Percentiles rank a stretch among this genome's conserved stretches.
Evolutionary conservation across 1,140 invertebrate species (phyloP).

Genomic region (Melipona quadrifasciata): DNA sequence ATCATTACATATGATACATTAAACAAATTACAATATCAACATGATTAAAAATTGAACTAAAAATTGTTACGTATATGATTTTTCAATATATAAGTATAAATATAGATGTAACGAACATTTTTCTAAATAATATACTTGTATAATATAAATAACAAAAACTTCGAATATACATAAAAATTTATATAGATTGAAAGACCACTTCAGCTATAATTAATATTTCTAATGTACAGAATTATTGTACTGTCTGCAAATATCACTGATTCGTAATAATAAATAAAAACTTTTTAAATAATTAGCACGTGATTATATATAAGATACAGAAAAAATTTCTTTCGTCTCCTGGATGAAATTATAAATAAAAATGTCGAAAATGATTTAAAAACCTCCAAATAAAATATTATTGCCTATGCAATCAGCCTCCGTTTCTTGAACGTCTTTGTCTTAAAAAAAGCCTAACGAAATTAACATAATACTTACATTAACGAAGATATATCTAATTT

Average conservation of each 20-base stretch:
- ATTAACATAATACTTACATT: constrained; percentile 52
- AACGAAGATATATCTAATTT: constrained; percentile 21
- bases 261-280: background rate
- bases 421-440: background rate
- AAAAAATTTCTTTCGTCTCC: background rate
- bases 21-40: background rate
- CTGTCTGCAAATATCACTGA: background rate
- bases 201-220: background rate
- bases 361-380: constrained; percentile 4
- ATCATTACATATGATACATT: background rate
- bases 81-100: background rate
- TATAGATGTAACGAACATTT: background rate
- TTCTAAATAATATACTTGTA: constrained; percentile 16
- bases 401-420: constrained; percentile 10
- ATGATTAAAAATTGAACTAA: constrained; percentile 26
- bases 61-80: constrained; percentile 1
- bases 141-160: constrained; percentile 32
- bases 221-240: background rate
- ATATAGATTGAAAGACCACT: constrained; percentile 10
- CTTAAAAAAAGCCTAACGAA: constrained; percentile 19
- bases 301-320: constrained; percentile 6
- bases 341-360: constrained; percentile 24
- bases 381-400: constrained; percentile 19
- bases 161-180: constrained; percentile 32
- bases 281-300: background rate